These are phyloP conservation scores for Grapholita molesta DNA, from an alignment of 1,140 invertebrate species.

Conservation along the genomic window DNA sequence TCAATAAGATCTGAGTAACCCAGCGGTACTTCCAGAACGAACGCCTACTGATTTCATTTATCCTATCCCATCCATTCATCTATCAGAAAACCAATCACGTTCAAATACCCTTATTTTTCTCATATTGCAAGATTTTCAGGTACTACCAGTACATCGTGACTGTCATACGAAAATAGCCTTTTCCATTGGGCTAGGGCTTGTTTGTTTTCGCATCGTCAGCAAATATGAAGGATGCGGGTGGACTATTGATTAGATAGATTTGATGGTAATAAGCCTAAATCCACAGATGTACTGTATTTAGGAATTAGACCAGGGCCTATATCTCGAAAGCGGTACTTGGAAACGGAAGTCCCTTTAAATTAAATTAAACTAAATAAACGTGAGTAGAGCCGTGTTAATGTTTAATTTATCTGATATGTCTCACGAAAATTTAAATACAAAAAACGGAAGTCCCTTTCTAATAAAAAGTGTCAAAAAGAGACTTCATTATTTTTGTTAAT, in stretches of 20 bases:
- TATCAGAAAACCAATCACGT: constrained; percentile 14
- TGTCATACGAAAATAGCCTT: not conserved
- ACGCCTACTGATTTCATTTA: not conserved
- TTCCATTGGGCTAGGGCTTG: not conserved
- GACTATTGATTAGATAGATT: constrained; percentile 8
- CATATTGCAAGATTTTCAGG: not conserved
- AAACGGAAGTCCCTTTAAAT: no score
- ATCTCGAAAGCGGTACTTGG: no score
- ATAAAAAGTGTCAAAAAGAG: no score
- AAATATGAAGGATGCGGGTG: constrained; percentile 3
- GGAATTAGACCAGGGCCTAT: not conserved
- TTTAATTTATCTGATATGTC: no score
- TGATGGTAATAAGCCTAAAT: constrained; percentile 4
- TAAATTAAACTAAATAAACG: no score
- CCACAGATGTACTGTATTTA: not conserved
- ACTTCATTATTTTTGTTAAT: no score
- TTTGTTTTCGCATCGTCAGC: not conserved
- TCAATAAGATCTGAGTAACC: not conserved
- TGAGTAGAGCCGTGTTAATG: no score
- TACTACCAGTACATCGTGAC: not conserved
- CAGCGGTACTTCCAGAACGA: not conserved
- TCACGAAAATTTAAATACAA: no score
- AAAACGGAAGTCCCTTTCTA: no score
- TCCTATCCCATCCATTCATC: not conserved
- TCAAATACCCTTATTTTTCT: constrained; percentile 8